Percentiles rank a stretch among this genome's conserved stretches.
Conservation (phyloP, 2,888 invertebrate genomes). For the Neoascia interrupta region DNA sequence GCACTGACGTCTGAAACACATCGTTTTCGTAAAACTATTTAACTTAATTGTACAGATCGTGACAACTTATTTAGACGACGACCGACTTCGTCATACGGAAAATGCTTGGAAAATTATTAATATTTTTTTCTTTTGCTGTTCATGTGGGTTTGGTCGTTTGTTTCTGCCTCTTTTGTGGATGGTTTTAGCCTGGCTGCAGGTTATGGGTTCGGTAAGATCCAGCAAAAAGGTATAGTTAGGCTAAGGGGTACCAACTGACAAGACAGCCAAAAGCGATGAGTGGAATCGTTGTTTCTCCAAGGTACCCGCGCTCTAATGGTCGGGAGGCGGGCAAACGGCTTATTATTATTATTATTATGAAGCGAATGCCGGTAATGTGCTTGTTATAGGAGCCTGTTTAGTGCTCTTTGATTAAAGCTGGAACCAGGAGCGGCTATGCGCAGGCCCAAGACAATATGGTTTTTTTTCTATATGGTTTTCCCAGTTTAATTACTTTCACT, state of each 20-base stretch:
- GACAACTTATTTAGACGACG: conserved; percentile 68
- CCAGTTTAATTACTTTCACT: no score
- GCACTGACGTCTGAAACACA: conserved; percentile 62
- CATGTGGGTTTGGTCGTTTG: conserved; percentile 35
- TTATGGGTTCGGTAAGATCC: conserved; percentile 61
- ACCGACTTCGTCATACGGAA: conserved; percentile 1
- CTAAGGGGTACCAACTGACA: conserved; percentile 54
- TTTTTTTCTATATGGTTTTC: no score
- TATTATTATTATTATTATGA: conserved; percentile 67
- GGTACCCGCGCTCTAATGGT: not conserved
- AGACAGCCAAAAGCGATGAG: conserved; percentile 57
- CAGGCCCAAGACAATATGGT: no score
- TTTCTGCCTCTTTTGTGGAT: conserved; percentile 9
- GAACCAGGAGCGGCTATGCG: conserved; percentile 24
- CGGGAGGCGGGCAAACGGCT: conserved; percentile 62
- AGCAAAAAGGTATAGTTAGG: conserved; percentile 47
- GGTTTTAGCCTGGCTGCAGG: conserved; percentile 43
- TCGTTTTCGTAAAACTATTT: conserved; percentile 67
- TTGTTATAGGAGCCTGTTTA: conserved; percentile 27
- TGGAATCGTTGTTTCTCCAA: conserved; percentile 24
- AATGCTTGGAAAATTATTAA: conserved; percentile 50
- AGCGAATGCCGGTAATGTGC: conserved; percentile 60
- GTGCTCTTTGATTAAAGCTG: no score
- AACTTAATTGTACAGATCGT: conserved; percentile 69
- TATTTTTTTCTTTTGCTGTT: conserved; percentile 20